A percentile compares a stretch with the other conserved stretches of the same genome.
Conservation (phyloP, 1,140 invertebrate genomes). For the Tetramorium parvispinum region DNA sequence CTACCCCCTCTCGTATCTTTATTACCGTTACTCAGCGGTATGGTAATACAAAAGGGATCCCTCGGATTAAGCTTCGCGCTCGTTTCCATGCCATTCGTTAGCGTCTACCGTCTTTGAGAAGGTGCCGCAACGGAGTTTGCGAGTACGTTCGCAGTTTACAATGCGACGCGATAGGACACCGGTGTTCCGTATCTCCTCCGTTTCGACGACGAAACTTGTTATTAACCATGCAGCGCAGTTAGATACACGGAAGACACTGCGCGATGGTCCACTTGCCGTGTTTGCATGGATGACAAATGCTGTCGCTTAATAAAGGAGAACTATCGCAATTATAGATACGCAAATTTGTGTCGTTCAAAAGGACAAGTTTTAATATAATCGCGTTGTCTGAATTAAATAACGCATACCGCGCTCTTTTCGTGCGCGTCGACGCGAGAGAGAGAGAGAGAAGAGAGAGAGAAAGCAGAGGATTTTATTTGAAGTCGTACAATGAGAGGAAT, state of each 20-base stretch:
- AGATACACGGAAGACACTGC: neutral
- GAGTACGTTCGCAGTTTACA: conserved; percentile 35
- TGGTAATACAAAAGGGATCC: conserved; percentile 7
- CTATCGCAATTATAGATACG: conserved; percentile 15
- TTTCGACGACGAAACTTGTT: conserved; percentile 40
- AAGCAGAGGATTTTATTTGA: neutral
- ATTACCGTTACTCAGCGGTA: conserved; percentile 24
- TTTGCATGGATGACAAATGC: conserved; percentile 10
- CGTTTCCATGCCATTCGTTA: conserved; percentile 47
- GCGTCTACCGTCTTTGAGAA: conserved; percentile 33
- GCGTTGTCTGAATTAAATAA: neutral
- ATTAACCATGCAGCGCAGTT: conserved; percentile 24
- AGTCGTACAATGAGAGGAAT: neutral
- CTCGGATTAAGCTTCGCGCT: conserved; percentile 30
- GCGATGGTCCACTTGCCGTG: conserved; percentile 1
- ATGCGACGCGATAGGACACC: conserved; percentile 14
- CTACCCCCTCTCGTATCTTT: conserved; percentile 1
- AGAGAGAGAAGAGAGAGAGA: no score
- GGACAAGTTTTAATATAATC: conserved; percentile 7
- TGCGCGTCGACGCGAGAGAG: neutral
- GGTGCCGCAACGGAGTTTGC: conserved; percentile 15
- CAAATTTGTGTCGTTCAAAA: neutral
- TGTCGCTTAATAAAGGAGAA: conserved; percentile 19
- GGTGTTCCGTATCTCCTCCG: conserved; percentile 12
- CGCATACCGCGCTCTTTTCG: neutral